phyloP scores from a whole-genome alignment of 1,140 invertebrate species.

The Proctacanthus coquilletti region DNA sequence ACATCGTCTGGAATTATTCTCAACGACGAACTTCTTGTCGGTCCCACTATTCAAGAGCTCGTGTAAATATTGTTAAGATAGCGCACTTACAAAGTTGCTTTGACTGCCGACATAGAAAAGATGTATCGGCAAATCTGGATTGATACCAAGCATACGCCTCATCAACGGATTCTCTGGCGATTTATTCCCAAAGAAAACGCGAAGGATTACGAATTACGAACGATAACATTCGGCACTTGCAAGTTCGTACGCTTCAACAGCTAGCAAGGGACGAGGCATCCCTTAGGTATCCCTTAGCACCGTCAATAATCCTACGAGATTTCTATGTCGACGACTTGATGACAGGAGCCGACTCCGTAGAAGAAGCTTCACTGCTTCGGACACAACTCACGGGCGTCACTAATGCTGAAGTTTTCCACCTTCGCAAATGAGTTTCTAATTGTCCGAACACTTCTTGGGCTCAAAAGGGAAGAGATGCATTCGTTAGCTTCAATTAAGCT shows the following conservation, averaged over 20 bases:
- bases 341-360: conserved; percentile 13
- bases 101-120: conserved; percentile 19
- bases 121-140: conserved; percentile 22
- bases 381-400: neutral
- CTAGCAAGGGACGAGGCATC: too few relatives aligned
- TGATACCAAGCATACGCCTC: conserved; percentile 9
- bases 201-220: conserved; percentile 15
- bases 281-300: too few relatives aligned
- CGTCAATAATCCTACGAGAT: conserved; percentile 15
- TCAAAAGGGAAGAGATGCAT: too few relatives aligned
- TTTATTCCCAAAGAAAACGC: conserved; percentile 12
- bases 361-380: conserved; percentile 9
- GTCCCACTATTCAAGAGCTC: conserved; percentile 20
- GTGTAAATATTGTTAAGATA: conserved; percentile 23
- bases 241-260: conserved; percentile 14
- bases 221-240: conserved; percentile 23
- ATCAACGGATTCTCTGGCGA: conserved; percentile 28
- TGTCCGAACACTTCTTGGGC: too few relatives aligned
- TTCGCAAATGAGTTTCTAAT: too few relatives aligned
- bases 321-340: conserved; percentile 29
- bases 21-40: conserved; percentile 22
- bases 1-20: conserved; percentile 11
- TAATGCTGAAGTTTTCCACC: too few relatives aligned
- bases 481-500: too few relatives aligned
- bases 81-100: conserved; percentile 14